Conservation (phyloP, 2,113 vertebrate genomes). For the Bujurquina vittata region DNA sequence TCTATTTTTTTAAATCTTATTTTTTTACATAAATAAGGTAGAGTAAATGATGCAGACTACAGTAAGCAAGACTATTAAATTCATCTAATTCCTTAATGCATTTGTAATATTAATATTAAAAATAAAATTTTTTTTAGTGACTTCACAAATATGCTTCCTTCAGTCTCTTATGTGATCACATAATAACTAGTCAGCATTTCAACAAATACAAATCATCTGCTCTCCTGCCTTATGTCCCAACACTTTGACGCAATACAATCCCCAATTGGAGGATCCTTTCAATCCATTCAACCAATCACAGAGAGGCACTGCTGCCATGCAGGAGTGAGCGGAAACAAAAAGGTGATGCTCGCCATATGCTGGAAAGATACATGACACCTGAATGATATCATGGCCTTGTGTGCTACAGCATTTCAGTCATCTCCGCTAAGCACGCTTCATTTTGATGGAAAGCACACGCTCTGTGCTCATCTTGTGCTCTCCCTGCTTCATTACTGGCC, state of each 20-base stretch:
- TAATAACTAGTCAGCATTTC: neutral
- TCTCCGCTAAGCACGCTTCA: slow-evolving; percentile 2
- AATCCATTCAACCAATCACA: slow-evolving; percentile 31
- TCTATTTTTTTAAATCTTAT: neutral
- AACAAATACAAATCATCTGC: neutral
- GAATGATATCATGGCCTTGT: slow-evolving; percentile 3
- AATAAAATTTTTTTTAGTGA: neutral
- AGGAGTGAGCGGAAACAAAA: slow-evolving; percentile 45
- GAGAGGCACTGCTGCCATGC: slow-evolving; percentile 37
- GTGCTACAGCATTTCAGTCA: slow-evolving; percentile 12
- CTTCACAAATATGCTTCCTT: neutral
- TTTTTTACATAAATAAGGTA: neutral
- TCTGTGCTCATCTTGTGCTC: neutral
- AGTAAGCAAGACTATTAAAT: neutral
- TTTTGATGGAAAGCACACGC: slow-evolving; percentile 19
- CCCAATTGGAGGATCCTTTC: slow-evolving; percentile 26
- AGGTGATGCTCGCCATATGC: slow-evolving; percentile 16
- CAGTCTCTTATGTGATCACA: neutral
- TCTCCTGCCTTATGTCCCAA: neutral
- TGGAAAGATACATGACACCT: slow-evolving; percentile 29
- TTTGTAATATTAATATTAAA: neutral
- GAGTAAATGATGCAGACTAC: neutral
- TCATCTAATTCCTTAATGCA: neutral
- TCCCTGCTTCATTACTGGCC: neutral
- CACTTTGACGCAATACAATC: slow-evolving; percentile 13